phyloP scores from a whole-genome alignment of 2,797 vertebrate species.

The Poeciliopsis gracilis region DNA sequence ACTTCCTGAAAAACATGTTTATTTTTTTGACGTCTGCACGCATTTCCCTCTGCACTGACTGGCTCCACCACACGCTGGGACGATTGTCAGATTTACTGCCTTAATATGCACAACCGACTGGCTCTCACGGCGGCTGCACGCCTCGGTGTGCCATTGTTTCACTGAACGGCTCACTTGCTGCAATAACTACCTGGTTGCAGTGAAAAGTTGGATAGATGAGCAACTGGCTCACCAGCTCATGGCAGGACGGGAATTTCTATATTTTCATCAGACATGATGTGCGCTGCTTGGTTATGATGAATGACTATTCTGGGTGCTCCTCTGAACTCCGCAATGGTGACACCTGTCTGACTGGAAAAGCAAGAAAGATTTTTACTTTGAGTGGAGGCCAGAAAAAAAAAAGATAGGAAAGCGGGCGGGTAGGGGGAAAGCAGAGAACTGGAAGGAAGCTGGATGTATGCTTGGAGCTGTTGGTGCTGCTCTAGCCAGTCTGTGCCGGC shows the following conservation, averaged over 20 bases:
- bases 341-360: constrained; percentile 15
- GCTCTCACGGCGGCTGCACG: constrained; percentile 22
- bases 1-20: constrained; percentile 77
- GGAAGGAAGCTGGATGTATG: constrained; percentile 28
- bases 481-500: constrained; percentile 47
- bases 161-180: neutral
- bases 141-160: constrained; percentile 13
- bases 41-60: constrained; percentile 27
- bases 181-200: neutral
- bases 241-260: neutral
- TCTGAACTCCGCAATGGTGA: constrained; percentile 5
- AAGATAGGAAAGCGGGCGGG: neutral
- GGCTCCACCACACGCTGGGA: constrained; percentile 59
- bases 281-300: neutral
- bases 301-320: neutral
- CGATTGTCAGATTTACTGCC: constrained; percentile 57
- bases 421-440: neutral
- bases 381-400: constrained; percentile 18
- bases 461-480: constrained; percentile 27
- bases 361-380: constrained; percentile 3
- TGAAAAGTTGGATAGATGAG: neutral
- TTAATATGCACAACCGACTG: constrained; percentile 15
- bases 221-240: neutral
- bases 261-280: neutral
- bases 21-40: constrained; percentile 44